phyloP scores from a whole-genome alignment of 2,797 vertebrate species.

The Liasis olivaceus region DNA sequence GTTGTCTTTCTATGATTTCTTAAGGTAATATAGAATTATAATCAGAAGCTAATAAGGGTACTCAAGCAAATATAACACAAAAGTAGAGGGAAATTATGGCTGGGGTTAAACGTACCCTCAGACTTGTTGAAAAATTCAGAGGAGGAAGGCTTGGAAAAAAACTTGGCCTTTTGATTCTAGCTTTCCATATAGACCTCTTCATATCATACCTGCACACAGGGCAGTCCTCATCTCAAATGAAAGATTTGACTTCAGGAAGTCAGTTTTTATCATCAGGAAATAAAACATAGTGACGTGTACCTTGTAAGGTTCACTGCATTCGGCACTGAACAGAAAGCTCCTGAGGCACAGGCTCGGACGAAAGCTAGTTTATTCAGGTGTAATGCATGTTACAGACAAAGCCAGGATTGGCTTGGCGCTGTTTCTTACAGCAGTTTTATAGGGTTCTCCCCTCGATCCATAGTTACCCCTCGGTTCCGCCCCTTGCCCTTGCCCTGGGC shows the following conservation, averaged over 20 bases:
- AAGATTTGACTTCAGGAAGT: background rate
- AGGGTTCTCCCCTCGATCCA: too few species aligned
- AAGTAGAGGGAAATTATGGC: background rate
- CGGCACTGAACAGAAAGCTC: too few species aligned
- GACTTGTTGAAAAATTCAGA: background rate
- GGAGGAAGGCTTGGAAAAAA: background rate
- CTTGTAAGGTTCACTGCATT: background rate
- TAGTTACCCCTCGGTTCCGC: too few species aligned
- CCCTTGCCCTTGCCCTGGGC: too few species aligned
- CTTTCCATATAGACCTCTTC: background rate
- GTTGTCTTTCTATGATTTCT: background rate
- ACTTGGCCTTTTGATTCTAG: background rate
- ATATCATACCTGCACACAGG: background rate
- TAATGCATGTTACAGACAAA: too few species aligned
- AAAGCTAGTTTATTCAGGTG: too few species aligned
- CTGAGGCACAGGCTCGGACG: too few species aligned
- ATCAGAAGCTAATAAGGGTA: background rate
- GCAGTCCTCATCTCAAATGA: background rate
- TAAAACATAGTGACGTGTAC: background rate
- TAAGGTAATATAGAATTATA: background rate
- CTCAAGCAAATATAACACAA: background rate
- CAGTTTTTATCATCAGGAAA: background rate
- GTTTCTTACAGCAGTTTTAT: too few species aligned
- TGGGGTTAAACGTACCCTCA: background rate
- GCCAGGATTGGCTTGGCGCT: too few species aligned